These are phyloP conservation scores for Heliocidaris erythrogramma DNA, from an alignment of 35 echinoderm and acorn worm genomes.

Conservation along the genomic window DNA sequence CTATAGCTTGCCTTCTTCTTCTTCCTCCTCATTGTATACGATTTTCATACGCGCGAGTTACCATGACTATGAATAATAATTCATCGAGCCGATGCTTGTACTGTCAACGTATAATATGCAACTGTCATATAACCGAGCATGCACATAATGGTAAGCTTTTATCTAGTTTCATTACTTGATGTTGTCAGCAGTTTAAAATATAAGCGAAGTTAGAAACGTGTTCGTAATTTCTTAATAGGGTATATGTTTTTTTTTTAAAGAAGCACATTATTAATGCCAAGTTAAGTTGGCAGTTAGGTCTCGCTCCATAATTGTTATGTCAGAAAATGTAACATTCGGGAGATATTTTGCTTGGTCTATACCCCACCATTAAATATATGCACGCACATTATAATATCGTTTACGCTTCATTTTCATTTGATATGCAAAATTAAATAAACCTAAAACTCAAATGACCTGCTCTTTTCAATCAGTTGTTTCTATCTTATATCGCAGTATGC, in stretches of 20 bases:
- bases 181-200: background rate
- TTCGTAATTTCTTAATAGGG: background rate
- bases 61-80: background rate
- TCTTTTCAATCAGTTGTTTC: too few relatives aligned
- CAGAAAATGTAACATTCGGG: too few relatives aligned
- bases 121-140: background rate
- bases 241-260: background rate
- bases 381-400: too few relatives aligned
- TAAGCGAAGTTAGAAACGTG: background rate
- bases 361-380: too few relatives aligned
- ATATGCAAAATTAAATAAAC: too few relatives aligned
- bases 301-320: too few relatives aligned
- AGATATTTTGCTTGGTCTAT: too few relatives aligned
- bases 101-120: background rate
- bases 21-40: background rate
- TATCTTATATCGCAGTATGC: too few relatives aligned
- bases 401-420: too few relatives aligned
- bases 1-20: background rate
- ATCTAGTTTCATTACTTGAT: background rate
- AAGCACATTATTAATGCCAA: background rate
- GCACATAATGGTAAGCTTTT: background rate
- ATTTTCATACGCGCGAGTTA: background rate
- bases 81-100: background rate
- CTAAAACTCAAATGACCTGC: too few relatives aligned
- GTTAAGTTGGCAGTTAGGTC: background rate